Evolutionary conservation across 2,113 vertebrate species (phyloP), one percentile per base, ranked within the genome.

Genomic region (Amazona vittata): DNA sequence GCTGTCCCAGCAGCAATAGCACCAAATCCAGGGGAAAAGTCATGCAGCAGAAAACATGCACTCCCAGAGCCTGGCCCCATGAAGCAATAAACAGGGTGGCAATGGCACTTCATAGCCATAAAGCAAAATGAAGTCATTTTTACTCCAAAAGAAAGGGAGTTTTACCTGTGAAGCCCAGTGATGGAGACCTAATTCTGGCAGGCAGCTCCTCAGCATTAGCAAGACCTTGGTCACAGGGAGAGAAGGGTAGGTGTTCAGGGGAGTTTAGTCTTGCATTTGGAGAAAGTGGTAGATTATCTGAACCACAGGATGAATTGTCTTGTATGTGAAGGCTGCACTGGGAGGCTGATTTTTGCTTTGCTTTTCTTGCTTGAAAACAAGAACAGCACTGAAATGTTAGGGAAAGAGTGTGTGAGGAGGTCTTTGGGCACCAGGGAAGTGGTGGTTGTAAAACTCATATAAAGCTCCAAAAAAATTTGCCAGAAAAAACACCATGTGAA

Each of bases 1-100:
- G 18, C 60, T 92, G 64, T 86, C 60, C 69, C 73, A 86, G 83
- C 52, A 75, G 69, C 44, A 89, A 25, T 1, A 89, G 86, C 64
- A 93, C 47, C 18, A 75, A 86, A 84, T 82, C 65, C 80, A 93
- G 89, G 79, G 65, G 41, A 90, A 92, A 95, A 86, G 62, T 84
- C 77, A 92, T 35, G 47, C 22, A 68, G 73, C n/a, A 85, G 75
- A 70, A 59, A 90, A n/a, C 11, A 43, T 5, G 22, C 8, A 9
- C 12, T 74, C 31, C 39, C 4, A 1, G 43, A 37, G 26, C n/a
- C 43, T 1, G 6, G 2, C 31, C 63, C 63, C 28, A 7, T 4
- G 16, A 20, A 7, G 13, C 64, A 47, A 57, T 43, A 22, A 53
- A 49, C 22, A 68, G 74, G 19, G 44, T 55, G 13, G 35, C 44